phyloP scores from a whole-genome alignment of 1,140 invertebrate species.

The Tachypleus tridentatus region DNA sequence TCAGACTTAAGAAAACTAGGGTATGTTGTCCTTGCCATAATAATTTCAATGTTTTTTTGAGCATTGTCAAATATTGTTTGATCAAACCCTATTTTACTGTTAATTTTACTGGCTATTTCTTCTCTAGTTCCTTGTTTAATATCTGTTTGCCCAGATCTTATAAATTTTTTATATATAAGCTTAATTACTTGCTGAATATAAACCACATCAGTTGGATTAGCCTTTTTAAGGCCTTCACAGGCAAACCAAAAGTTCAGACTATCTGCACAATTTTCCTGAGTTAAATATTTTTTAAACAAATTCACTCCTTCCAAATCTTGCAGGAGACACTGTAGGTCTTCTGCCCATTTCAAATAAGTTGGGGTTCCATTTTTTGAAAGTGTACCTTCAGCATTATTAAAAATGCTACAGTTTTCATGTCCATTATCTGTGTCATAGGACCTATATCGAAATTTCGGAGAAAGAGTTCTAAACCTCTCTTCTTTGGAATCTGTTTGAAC shows the following conservation, averaged over 20 bases:
- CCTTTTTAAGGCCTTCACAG: slow-evolving; percentile 11
- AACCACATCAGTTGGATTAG: slow-evolving; percentile 1
- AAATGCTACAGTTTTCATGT: too few relatives aligned
- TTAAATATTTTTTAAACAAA: slow-evolving; percentile 68
- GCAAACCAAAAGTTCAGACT: slow-evolving; percentile 44
- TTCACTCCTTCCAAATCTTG: slow-evolving; percentile 72
- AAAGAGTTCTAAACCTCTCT: too few relatives aligned
- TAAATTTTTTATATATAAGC: slow-evolving; percentile 11
- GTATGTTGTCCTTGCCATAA: slow-evolving; percentile 74
- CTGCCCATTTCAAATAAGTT: slow-evolving; percentile 71
- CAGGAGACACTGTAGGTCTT: slow-evolving; percentile 62
- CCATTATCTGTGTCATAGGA: too few relatives aligned
- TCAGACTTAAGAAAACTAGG: slow-evolving; percentile 82
- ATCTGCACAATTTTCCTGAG: slow-evolving; percentile 60
- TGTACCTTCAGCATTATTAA: too few relatives aligned
- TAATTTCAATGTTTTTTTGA: slow-evolving; percentile 58
- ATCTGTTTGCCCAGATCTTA: slow-evolving; percentile 26
- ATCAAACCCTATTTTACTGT: slow-evolving; percentile 47
- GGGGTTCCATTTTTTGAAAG: slow-evolving; percentile 36
- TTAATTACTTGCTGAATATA: not conserved
- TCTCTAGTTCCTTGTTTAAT: slow-evolving; percentile 51
- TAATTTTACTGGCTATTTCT: slow-evolving; percentile 63
- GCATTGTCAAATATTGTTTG: slow-evolving; percentile 51
- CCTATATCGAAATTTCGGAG: too few relatives aligned
- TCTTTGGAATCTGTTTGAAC: too few relatives aligned